Conservation (phyloP, 2,113 vertebrate species). For the Fregata magnificens region DNA sequence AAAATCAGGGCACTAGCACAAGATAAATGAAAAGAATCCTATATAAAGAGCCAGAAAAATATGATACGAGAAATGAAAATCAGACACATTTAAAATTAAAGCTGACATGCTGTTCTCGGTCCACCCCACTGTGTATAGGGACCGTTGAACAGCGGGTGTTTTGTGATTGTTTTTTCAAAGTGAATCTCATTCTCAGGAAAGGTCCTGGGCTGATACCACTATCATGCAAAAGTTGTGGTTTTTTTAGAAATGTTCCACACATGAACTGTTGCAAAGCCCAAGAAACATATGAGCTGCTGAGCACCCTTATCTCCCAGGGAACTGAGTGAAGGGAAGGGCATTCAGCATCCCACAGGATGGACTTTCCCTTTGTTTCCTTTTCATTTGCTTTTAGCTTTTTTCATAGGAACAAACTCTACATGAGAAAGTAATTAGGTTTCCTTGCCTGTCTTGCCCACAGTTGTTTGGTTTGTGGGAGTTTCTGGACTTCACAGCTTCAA, state of each 20-base stretch:
- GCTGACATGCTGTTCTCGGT: background rate
- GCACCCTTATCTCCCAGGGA: background rate
- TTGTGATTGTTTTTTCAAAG: background rate
- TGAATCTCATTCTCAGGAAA: background rate
- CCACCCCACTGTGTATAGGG: background rate
- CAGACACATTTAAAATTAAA: background rate
- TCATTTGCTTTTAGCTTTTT: background rate
- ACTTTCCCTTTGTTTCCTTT: background rate
- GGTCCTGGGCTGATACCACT: background rate
- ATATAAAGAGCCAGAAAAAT: background rate
- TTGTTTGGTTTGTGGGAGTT: background rate
- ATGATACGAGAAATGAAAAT: background rate
- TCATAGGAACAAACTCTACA: background rate
- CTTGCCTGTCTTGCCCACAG: background rate
- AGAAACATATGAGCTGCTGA: background rate
- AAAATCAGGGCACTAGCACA: background rate
- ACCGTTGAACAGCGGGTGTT: background rate
- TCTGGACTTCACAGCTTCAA: background rate
- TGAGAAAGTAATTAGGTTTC: background rate
- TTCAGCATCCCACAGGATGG: background rate
- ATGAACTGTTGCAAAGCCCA: background rate
- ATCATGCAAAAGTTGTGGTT: background rate
- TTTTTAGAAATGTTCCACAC: background rate
- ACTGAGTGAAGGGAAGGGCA: background rate
- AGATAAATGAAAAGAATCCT: background rate